These are phyloP conservation scores for Mustela lutreola DNA, from an alignment of 2,113 vertebrate species.

Conservation along the genomic window DNA sequence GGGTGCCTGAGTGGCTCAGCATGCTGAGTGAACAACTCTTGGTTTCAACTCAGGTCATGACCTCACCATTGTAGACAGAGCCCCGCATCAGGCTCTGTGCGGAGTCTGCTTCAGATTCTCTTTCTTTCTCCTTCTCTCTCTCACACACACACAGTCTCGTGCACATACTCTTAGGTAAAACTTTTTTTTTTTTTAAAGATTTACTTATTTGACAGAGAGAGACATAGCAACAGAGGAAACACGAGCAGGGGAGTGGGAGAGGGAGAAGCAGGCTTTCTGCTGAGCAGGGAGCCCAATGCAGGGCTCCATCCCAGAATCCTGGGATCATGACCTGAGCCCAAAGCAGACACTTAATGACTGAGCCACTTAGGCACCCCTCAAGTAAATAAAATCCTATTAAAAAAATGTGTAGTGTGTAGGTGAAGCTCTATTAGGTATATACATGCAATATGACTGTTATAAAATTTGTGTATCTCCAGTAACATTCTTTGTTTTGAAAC, in stretches of 20 bases:
- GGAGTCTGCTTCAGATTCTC: not conserved
- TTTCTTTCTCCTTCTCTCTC: not conserved
- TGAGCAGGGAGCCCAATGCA: too few relatives aligned
- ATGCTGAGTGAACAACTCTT: rapidly evolving
- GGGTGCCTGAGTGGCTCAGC: not conserved
- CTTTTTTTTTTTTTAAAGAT: too few relatives aligned
- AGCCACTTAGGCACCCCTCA: not conserved
- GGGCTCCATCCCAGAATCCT: too few relatives aligned
- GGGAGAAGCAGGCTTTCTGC: too few relatives aligned
- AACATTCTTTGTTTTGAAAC: not conserved
- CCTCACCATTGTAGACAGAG: not conserved
- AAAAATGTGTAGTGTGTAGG: not conserved
- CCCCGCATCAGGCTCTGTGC: too few relatives aligned
- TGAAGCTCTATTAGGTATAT: not conserved
- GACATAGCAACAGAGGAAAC: too few relatives aligned
- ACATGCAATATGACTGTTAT: not conserved
- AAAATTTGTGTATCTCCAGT: not conserved
- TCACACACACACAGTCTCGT: too few relatives aligned
- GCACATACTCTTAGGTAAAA: not conserved
- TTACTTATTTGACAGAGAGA: too few relatives aligned
- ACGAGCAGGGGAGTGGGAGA: too few relatives aligned
- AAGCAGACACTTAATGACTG: too few relatives aligned
- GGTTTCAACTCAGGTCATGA: not conserved
- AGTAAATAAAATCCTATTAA: not conserved
- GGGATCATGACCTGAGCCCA: too few relatives aligned